A percentile compares a stretch with the other conserved stretches of the same genome.
Conservation (phyloP, 2,888 invertebrate species). For the Slavum lentiscoides region DNA sequence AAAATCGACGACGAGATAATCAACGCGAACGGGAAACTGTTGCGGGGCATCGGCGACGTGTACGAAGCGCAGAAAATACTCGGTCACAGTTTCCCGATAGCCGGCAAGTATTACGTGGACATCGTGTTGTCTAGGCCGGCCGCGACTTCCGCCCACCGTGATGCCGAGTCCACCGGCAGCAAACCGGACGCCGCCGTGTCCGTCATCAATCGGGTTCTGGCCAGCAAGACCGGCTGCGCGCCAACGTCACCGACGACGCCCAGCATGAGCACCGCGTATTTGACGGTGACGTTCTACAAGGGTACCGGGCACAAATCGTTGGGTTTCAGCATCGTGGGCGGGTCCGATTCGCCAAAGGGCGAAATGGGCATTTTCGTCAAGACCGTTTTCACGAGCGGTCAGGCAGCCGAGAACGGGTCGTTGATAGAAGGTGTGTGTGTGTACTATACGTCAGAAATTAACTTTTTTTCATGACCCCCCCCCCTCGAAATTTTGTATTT, state of each 20-base stretch:
- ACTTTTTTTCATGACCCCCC: too few relatives aligned
- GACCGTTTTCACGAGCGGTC: slow-evolving; percentile 66
- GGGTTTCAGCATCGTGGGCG: slow-evolving; percentile 70
- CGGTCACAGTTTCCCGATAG: slow-evolving; percentile 52
- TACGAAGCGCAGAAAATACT: slow-evolving; percentile 58
- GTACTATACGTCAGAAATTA: too few relatives aligned
- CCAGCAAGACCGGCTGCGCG: slow-evolving; percentile 38
- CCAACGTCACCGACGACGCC: slow-evolving; percentile 18
- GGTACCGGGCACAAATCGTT: slow-evolving; percentile 66
- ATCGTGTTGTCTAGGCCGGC: slow-evolving; percentile 57
- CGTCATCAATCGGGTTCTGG: slow-evolving; percentile 55
- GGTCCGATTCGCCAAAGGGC: slow-evolving; percentile 66
- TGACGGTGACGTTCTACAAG: slow-evolving; percentile 61
- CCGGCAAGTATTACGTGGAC: slow-evolving; percentile 57
- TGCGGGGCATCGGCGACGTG: slow-evolving; percentile 59
- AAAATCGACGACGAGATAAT: slow-evolving; percentile 62
- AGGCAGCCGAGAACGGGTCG: slow-evolving; percentile 65
- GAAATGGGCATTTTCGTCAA: slow-evolving; percentile 69
- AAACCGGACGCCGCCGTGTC: slow-evolving; percentile 50
- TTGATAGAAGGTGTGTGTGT: slow-evolving; percentile 65
- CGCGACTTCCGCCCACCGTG: not conserved
- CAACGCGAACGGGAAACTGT: slow-evolving; percentile 61
- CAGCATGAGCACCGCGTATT: slow-evolving; percentile 29
- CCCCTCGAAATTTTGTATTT: too few relatives aligned
- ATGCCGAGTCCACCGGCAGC: slow-evolving; percentile 1